A percentile compares a stretch with the other conserved stretches of the same genome.
Conservation (phyloP, 1,140 invertebrate genomes). For the Drosophila tropicalis region DNA sequence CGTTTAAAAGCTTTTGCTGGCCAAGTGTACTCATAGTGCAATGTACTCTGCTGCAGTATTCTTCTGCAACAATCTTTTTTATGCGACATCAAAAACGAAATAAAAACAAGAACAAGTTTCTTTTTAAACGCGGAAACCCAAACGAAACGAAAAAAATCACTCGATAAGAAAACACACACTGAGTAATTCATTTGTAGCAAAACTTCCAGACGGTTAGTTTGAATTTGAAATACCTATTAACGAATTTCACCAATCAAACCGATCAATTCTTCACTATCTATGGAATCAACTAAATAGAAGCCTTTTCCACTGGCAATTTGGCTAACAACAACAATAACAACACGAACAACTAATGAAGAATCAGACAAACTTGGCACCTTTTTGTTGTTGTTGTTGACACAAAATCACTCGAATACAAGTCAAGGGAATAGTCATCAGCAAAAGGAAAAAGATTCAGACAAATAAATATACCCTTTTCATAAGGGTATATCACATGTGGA, state of each 20-base stretch:
- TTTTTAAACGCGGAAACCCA: not conserved
- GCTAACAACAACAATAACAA: no score
- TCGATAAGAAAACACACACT: slow-evolving; percentile 8
- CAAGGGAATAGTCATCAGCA: no score
- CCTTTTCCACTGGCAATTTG: no score
- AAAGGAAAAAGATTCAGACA: not conserved
- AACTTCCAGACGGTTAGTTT: no score
- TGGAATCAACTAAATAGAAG: no score
- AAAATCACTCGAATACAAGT: no score
- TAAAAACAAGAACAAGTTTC: not conserved
- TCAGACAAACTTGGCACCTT: no score
- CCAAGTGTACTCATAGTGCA: slow-evolving; percentile 12
- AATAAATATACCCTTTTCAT: not conserved
- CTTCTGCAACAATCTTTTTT: not conserved
- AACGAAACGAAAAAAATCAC: not conserved
- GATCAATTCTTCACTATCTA: no score
- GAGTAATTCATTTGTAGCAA: not conserved
- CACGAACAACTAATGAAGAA: no score
- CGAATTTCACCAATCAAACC: no score
- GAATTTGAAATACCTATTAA: no score
- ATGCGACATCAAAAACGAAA: not conserved
- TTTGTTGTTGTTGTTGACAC: no score
- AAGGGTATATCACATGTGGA: not conserved
- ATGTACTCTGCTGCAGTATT: slow-evolving; percentile 11
- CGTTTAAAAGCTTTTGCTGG: slow-evolving; percentile 1